Conservation (phyloP, 64 coral and sea anemone genomes). For the Actinia equina region DNA sequence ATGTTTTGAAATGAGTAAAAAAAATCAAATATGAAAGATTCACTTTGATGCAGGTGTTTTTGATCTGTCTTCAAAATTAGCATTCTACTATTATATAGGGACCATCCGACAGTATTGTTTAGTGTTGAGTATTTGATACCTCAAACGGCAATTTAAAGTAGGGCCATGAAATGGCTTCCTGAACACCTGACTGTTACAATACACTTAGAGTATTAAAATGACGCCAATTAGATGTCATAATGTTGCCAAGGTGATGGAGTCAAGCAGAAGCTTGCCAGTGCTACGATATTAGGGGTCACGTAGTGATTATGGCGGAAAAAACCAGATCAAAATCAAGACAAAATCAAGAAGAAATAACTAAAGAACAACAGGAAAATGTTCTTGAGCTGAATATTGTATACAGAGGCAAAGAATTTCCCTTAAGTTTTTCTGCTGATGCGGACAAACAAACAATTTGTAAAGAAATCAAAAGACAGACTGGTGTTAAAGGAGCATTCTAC, state of each 20-base stretch:
- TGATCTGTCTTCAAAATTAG: too few relatives aligned
- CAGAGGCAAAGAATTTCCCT: slow-evolving; percentile 33
- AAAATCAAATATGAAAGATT: too few relatives aligned
- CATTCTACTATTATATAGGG: too few relatives aligned
- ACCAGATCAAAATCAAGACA: background rate
- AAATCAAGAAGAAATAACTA: background rate
- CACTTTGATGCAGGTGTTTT: too few relatives aligned
- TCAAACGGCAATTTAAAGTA: background rate
- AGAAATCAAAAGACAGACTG: slow-evolving; percentile 48
- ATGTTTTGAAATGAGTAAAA: too few relatives aligned
- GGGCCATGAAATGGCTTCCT: background rate
- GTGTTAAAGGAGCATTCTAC: slow-evolving; percentile 73
- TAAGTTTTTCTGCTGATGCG: slow-evolving; percentile 49
- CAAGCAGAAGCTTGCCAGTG: background rate
- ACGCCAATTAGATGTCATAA: background rate
- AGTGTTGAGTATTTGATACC: too few relatives aligned
- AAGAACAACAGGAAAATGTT: background rate
- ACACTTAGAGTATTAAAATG: background rate
- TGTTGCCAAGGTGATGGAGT: background rate
- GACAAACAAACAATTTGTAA: slow-evolving; percentile 49
- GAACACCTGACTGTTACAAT: background rate
- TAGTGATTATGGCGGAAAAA: slow-evolving; percentile 4
- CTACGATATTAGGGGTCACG: background rate
- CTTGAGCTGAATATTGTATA: slow-evolving; percentile 55
- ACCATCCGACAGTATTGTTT: too few relatives aligned